Evolutionary conservation across 2,888 invertebrate genomes (phyloP), one percentile per base, ranked within the genome.

Genomic region (Drosophila infuscata): DNA sequence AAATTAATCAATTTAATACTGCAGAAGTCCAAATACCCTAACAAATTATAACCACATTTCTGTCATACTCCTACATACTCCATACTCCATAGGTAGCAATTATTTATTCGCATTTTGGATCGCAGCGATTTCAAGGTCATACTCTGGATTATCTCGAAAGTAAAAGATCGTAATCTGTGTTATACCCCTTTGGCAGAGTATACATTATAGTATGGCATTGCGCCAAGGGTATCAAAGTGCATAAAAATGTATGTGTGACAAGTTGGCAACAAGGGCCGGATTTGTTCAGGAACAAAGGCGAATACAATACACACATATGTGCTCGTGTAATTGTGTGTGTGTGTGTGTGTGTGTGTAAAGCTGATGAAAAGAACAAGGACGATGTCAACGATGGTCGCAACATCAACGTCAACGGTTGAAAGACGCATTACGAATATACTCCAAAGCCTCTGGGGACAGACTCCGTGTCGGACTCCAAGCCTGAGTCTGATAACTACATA

Each of bases 381-480:
- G 63, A 53, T 63, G 57, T 32, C 30, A 52, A 36, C 49, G 38
- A 32, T 36, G 49, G 35, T 41, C 54, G 29, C 54, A 56, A 53
- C 51, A 54, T 35, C 61, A 74, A 77, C 56, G 70, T 71, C 69
- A 74, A 74, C 76, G 81, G 75, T 66, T 83, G 81, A 88, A 81
- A 88, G 81, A 76, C 79, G 81, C 86, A 88, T 88, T 88, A 88
- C 81, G 82, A 74, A 79, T 76, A 79, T 79, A 81, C 68, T 72
- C 67, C 52, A 69, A 59, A 67, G 74, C 72, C 84, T 74, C 89
- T 65, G 72, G 89, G 89, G 89, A 87, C 60, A 58, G 46, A 53
- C 70, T 36, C 48, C 7, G 41, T 35, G 25, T 36, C 41, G 15
- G 30, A 48, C 38, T 49, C 48, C 52, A 46, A 61, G 35, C 43